Percentiles rank a stretch among this genome's conserved stretches.
Evolutionary conservation across 2,797 vertebrate species (phyloP).

Genomic region (Peromyscus aztecus): DNA sequence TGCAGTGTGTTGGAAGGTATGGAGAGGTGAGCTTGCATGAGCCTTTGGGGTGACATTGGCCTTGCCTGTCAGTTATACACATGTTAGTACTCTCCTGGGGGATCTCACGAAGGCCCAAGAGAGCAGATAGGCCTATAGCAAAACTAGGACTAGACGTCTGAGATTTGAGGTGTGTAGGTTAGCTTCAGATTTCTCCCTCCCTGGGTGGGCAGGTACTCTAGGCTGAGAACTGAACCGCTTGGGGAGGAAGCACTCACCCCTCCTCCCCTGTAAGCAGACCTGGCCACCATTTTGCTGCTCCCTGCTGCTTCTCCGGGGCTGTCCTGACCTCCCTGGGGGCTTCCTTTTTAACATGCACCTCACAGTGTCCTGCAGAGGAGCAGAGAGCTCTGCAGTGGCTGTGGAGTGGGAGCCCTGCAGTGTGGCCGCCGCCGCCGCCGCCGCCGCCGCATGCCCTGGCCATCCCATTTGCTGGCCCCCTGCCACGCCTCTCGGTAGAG

Average conservation of each 20-base stretch:
- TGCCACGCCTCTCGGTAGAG: neutral
- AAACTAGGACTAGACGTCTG: neutral
- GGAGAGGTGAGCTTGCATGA: neutral
- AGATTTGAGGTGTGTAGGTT: neutral
- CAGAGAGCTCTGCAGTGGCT: slow-evolving; percentile 59
- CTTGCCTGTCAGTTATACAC: slow-evolving; percentile 6
- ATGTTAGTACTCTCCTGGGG: neutral
- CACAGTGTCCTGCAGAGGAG: slow-evolving; percentile 58
- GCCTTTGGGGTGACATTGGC: slow-evolving; percentile 40
- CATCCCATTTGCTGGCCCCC: slow-evolving; percentile 49
- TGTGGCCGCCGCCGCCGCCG: too few relatives aligned
- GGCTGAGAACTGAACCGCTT: slow-evolving; percentile 7
- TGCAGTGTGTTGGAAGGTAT: neutral
- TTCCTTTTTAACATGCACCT: slow-evolving; percentile 83
- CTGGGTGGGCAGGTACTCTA: neutral
- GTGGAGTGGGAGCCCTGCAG: slow-evolving; percentile 68
- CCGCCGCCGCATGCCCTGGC: slow-evolving; percentile 39
- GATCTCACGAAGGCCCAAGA: neutral
- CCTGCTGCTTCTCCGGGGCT: slow-evolving; percentile 65
- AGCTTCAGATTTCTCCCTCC: slow-evolving; percentile 2
- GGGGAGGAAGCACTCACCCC: neutral
- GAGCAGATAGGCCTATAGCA: neutral
- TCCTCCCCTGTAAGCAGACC: neutral
- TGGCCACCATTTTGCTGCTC: accelerated
- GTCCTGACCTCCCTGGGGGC: slow-evolving; percentile 76